A percentile compares a stretch with the other conserved stretches of the same genome.
These are phyloP conservation scores for Himalopsyche japonica DNA, from an alignment of 2,888 invertebrate genomes.

Conservation along the genomic window DNA sequence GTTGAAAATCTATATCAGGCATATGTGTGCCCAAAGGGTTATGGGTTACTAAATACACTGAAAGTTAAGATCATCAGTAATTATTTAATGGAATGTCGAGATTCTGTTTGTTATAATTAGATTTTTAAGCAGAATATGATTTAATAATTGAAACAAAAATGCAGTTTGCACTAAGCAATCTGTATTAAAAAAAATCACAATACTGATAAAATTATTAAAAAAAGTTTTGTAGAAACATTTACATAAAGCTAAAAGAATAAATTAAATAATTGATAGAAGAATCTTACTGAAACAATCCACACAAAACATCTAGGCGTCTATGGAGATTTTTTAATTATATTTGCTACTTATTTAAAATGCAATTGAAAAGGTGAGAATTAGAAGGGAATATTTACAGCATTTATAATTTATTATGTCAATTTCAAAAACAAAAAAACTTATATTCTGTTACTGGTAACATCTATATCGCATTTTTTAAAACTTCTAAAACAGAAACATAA, in stretches of 20 bases:
- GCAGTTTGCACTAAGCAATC: too few relatives aligned
- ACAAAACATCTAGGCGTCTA: constrained; percentile 5
- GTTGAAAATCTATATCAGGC: too few relatives aligned
- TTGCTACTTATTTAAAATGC: background rate
- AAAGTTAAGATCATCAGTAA: background rate
- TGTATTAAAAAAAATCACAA: background rate
- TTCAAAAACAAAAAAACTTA: too few relatives aligned
- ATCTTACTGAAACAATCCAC: constrained; percentile 21
- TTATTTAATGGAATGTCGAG: background rate
- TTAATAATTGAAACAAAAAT: too few relatives aligned
- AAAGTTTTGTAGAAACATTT: background rate
- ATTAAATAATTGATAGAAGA: constrained; percentile 2
- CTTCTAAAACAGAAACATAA: too few relatives aligned
- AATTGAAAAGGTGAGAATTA: background rate
- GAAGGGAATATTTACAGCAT: too few relatives aligned
- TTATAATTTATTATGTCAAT: too few relatives aligned
- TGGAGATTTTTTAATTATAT: background rate
- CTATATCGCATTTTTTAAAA: too few relatives aligned
- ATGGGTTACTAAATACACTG: too few relatives aligned
- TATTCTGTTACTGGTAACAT: too few relatives aligned
- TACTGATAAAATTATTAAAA: background rate
- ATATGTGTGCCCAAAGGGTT: too few relatives aligned
- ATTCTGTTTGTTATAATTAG: background rate
- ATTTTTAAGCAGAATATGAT: too few relatives aligned
- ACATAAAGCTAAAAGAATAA: background rate